Conservation (phyloP, 92 coral and sea anemone species). For the Epizoanthus ramosus region DNA sequence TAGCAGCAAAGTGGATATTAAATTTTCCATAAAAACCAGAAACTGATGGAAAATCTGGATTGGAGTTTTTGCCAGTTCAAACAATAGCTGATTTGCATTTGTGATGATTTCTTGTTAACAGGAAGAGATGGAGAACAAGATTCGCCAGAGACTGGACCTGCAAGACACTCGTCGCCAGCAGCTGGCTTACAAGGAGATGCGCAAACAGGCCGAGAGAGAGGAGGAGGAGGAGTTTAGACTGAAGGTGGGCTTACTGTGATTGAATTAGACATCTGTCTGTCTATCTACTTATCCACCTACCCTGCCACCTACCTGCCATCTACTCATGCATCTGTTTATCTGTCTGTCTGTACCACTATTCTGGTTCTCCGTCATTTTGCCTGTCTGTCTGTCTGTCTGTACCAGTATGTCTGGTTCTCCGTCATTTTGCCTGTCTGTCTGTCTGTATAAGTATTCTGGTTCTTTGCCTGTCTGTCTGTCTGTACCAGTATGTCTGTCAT, state of each 20-base stretch:
- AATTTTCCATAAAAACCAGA: too few species aligned
- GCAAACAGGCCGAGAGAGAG: conserved; percentile 82
- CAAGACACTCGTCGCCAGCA: conserved; percentile 96
- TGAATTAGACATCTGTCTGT: not conserved
- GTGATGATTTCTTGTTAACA: not conserved
- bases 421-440: not conserved
- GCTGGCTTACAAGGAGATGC: conserved; percentile 85
- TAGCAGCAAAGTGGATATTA: too few species aligned
- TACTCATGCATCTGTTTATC: not conserved
- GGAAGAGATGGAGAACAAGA: conserved; percentile 88
- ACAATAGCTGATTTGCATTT: not conserved
- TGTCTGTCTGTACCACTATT: conserved; percentile 15
- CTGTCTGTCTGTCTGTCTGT: not conserved
- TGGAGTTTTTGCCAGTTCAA: not conserved
- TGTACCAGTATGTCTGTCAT: not conserved
- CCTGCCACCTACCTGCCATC: too few species aligned
- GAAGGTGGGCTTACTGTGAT: conserved; percentile 55
- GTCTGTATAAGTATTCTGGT: not conserved
- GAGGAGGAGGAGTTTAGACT: conserved; percentile 94
- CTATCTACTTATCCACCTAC: not conserved
- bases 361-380: not conserved
- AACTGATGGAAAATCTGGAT: too few species aligned
- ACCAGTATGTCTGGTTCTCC: not conserved
- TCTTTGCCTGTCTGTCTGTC: not conserved
- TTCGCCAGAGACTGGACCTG: conserved; percentile 94